Percentiles rank a stretch among this genome's conserved stretches.
Conservation (phyloP, 2,888 invertebrate genomes). For the Phengaris alcon region DNA sequence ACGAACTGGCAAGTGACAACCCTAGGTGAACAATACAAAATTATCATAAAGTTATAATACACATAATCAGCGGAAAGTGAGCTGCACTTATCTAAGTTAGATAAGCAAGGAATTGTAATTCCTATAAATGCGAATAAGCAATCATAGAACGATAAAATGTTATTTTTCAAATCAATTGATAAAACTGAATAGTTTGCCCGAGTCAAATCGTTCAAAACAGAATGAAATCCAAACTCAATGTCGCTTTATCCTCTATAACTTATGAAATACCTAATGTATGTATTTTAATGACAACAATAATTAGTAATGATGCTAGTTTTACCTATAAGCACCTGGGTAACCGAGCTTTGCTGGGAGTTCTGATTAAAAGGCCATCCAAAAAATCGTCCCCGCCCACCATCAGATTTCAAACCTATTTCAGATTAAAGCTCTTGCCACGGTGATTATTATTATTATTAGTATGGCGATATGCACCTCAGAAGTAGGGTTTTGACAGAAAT, state of each 20-base stretch:
- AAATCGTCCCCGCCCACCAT: too few species aligned
- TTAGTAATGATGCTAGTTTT: too few species aligned
- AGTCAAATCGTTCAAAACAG: not conserved
- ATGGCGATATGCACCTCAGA: too few species aligned
- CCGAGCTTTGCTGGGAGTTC: too few species aligned
- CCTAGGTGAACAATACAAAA: not conserved
- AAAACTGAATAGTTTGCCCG: not conserved
- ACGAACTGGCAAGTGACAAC: not conserved
- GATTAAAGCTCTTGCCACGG: too few species aligned
- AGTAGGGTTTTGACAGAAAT: too few species aligned
- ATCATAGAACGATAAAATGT: not conserved
- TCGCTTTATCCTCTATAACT: not conserved
- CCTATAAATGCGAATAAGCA: conserved; percentile 4
- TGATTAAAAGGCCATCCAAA: too few species aligned
- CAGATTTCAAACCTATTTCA: too few species aligned
- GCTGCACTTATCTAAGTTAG: conserved; percentile 12
- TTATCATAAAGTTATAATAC: conserved; percentile 12
- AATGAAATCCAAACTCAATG: not conserved
- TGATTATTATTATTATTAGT: too few species aligned
- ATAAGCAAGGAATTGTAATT: conserved; percentile 16
- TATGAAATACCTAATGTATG: too few species aligned
- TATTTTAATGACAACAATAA: too few species aligned
- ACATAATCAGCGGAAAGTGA: conserved; percentile 14
- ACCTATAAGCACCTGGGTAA: too few species aligned
- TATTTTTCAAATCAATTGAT: not conserved